phyloP scores from a whole-genome alignment of 2,797 vertebrate species.

The Nothura maculosa region DNA sequence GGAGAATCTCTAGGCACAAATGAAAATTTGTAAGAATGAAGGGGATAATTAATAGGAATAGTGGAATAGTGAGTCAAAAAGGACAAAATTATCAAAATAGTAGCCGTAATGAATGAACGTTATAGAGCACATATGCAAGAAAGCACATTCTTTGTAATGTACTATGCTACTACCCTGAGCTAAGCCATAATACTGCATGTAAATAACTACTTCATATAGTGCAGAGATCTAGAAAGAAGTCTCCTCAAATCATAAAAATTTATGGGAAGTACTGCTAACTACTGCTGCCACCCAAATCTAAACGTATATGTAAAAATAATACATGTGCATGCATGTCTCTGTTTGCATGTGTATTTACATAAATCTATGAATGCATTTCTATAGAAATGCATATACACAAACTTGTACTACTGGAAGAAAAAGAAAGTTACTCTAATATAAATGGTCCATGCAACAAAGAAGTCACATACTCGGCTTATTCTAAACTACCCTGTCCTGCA shows the following conservation, averaged over 20 bases:
- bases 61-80: not conserved
- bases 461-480: not conserved
- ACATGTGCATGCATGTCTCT: fast-evolving
- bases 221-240: fast-evolving
- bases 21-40: not conserved
- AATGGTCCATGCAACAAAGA: not conserved
- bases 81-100: not conserved
- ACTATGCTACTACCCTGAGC: not conserved
- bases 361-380: not conserved
- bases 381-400: not conserved
- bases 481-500: not conserved
- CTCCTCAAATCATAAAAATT: not conserved
- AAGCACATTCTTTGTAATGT: not conserved
- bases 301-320: not conserved
- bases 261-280: not conserved
- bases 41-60: not conserved
- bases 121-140: not conserved
- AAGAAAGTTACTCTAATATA: not conserved
- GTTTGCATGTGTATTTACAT: not conserved
- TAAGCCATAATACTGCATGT: not conserved
- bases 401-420: not conserved
- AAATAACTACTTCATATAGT: not conserved
- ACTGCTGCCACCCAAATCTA: not conserved
- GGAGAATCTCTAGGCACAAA: not conserved
- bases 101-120: not conserved